Evolutionary conservation across 37 sponge, comb jelly and placozoan species (phyloP), one percentile per base, ranked within the genome.

Genomic region (Agelas oroides): DNA sequence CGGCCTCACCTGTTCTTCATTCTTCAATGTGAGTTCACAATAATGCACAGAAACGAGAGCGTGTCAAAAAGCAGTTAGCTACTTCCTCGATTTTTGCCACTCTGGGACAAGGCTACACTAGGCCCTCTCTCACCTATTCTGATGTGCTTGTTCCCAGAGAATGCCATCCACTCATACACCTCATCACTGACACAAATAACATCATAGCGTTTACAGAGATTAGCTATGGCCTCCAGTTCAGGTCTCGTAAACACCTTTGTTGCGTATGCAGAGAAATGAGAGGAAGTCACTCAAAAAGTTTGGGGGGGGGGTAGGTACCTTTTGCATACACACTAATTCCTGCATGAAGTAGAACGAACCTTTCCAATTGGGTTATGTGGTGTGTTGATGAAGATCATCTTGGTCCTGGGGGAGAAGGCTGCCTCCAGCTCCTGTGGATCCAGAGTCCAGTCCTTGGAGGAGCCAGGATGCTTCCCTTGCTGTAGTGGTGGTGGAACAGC

Each of bases 101-200:
- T n/a, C n/a, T n/a, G n/a, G n/a, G n/a, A n/a, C n/a, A n/a, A n/a
- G n/a, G n/a, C n/a, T n/a, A n/a, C n/a, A n/a, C n/a, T n/a, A n/a
- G n/a, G n/a, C n/a, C n/a, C n/a, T 57, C 20, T 6, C 81, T 64
- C 28, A 92, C 92, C 98, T 39, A 97, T 96, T 62, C 83, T 76
- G 71, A 87, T 71, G 76, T 92, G 97, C 65, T 84, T 65, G 23
- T n/a, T 61, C 1, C 92, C 95, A 23, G 80, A 73, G 63, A 91
- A 97, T 28, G 91, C 86, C 75, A 99, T 83, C 93, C 97, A 92
- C 82, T 99, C 97, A 53, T 99, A 99, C 83, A 99, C 99, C 60
- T 99, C 99, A 70, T 99, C 99, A 75, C 92, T 94, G 59, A 99
- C 53, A 82, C 96, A 89, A n/a, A 99, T 53, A 0, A 96, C 91